These are phyloP conservation scores for Lathronympha strigana DNA, from an alignment of 2,888 invertebrate species.

Conservation along the genomic window DNA sequence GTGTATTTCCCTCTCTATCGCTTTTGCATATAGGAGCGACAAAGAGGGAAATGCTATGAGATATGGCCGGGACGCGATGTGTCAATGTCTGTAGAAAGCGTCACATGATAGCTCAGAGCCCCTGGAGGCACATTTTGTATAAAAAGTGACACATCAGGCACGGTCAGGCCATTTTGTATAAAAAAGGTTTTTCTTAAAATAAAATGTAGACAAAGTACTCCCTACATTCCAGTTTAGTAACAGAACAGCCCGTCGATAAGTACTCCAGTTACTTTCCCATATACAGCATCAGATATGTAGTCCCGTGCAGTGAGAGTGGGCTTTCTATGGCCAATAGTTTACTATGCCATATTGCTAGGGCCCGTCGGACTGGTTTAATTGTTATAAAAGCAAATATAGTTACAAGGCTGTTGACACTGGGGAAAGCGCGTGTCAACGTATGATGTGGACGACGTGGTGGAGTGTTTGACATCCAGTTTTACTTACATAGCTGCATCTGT, in stretches of 20 bases:
- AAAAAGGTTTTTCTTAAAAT: too few species aligned
- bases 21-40: too few species aligned
- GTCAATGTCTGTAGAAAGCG: too few species aligned
- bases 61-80: too few species aligned
- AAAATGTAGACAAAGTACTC: neutral
- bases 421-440: slow-evolving; percentile 14
- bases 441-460: neutral
- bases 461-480: neutral
- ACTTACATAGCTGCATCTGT: too few species aligned
- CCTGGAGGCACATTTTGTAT: too few species aligned
- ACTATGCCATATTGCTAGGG: slow-evolving; percentile 47
- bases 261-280: slow-evolving; percentile 38
- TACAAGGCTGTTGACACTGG: slow-evolving; percentile 21
- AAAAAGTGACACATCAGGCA: too few species aligned
- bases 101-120: too few species aligned
- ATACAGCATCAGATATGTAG: slow-evolving; percentile 36
- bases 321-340: slow-evolving; percentile 51
- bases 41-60: too few species aligned
- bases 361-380: slow-evolving; percentile 44
- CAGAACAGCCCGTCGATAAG: slow-evolving; percentile 2
- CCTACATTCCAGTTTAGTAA: slow-evolving; percentile 25
- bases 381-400: slow-evolving; percentile 35
- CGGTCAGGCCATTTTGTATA: too few species aligned
- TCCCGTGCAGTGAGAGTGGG: slow-evolving; percentile 47
- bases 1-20: too few species aligned